Evolutionary conservation across 2,888 invertebrate genomes (phyloP).

Genomic region (Aethes cnicana): DNA sequence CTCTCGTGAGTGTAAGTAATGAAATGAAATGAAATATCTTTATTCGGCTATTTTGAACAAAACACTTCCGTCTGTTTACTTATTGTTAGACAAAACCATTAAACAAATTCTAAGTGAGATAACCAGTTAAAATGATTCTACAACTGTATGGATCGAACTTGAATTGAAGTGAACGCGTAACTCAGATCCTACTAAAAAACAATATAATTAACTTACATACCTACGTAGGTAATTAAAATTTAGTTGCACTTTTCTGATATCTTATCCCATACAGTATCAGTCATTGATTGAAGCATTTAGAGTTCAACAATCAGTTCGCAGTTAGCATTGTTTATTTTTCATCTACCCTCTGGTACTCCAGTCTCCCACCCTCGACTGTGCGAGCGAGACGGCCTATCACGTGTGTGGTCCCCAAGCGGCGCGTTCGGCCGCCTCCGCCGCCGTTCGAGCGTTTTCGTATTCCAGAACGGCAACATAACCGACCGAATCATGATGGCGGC

Average conservation of each 20-base stretch:
- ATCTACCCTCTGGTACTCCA: conserved; percentile 67
- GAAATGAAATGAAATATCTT: no score
- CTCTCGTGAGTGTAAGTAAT: conserved; percentile 50
- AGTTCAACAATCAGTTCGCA: conserved; percentile 19
- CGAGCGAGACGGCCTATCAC: conserved; percentile 63
- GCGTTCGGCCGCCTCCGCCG: conserved; percentile 60
- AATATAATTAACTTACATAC: no score
- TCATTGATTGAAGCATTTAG: conserved; percentile 18
- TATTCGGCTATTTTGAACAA: conserved; percentile 49
- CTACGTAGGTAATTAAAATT: no score
- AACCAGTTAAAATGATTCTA: no score
- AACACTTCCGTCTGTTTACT: no score
- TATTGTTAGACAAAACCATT: no score
- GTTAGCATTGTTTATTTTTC: conserved; percentile 26
- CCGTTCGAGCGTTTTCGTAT: conserved; percentile 60
- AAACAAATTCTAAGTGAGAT: no score
- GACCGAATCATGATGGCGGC: conserved; percentile 80
- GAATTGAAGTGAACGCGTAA: no score
- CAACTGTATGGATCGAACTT: no score
- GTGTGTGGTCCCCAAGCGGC: conserved; percentile 74
- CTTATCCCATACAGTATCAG: conserved; percentile 17
- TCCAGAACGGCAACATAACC: conserved; percentile 77
- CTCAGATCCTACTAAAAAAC: no score
- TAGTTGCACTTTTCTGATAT: no score
- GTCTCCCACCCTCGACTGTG: conserved; percentile 50